Percentiles rank a stretch among this genome's conserved stretches.
Evolutionary conservation across 2,888 invertebrate species (phyloP).

Genomic region (Antheraea assamensis): DNA sequence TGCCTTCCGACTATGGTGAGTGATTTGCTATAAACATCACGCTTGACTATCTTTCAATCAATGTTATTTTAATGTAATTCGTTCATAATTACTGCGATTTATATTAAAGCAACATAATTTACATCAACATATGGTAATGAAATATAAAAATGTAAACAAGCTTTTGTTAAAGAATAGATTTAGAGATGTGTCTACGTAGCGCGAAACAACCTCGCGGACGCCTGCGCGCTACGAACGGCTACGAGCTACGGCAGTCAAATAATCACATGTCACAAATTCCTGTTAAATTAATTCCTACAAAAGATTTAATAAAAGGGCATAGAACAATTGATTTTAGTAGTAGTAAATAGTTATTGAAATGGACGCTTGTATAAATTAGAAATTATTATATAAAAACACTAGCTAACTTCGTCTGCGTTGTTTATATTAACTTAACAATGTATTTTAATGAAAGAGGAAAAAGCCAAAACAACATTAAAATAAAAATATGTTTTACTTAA

Average conservation of each 20-base stretch:
- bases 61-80: background rate
- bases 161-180: constrained; percentile 4
- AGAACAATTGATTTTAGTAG: too few relatives aligned
- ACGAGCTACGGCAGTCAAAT: constrained; percentile 50
- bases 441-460: too few relatives aligned
- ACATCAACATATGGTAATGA: background rate
- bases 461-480: too few relatives aligned
- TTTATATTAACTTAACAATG: too few relatives aligned
- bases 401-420: too few relatives aligned
- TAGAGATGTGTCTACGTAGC: constrained; percentile 39
- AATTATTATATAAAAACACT: too few relatives aligned
- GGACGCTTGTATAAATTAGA: too few relatives aligned
- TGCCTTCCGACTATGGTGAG: constrained; percentile 87
- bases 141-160: background rate
- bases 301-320: constrained; percentile 26
- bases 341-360: too few relatives aligned
- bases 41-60: background rate
- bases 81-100: background rate
- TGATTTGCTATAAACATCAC: constrained; percentile 30
- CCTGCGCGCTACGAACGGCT: constrained; percentile 69
- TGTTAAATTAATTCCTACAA: constrained; percentile 42
- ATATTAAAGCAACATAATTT: constrained; percentile 31
- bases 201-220: constrained; percentile 65
- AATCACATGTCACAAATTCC: constrained; percentile 48
- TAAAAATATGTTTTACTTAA: too few relatives aligned